A percentile compares a stretch with the other conserved stretches of the same genome.
Conservation (phyloP, 2,113 vertebrate genomes). For the Pomatorhinus ruficollis region DNA sequence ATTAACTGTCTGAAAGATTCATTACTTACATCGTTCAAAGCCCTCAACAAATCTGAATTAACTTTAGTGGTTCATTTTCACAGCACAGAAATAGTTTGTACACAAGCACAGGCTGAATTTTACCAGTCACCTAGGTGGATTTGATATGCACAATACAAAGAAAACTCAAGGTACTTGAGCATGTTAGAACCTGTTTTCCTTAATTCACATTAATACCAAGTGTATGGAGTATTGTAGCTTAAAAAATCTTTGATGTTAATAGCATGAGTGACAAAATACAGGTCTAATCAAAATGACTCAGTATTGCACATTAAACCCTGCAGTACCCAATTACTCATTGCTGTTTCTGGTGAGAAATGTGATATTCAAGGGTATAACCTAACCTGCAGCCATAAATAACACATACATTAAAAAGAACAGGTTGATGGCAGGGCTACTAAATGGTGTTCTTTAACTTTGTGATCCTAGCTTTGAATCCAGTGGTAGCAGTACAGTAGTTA, state of each 20-base stretch:
- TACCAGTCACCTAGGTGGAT: background rate
- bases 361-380: slow-evolving; percentile 39
- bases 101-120: background rate
- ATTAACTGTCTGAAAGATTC: slow-evolving; percentile 56
- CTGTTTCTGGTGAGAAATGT: slow-evolving; percentile 64
- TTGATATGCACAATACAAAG: background rate
- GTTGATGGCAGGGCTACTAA: slow-evolving; percentile 1
- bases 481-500: background rate
- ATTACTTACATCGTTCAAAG: slow-evolving; percentile 23
- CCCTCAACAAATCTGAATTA: slow-evolving; percentile 17
- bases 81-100: background rate
- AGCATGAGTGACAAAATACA: slow-evolving; percentile 64
- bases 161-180: background rate
- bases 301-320: slow-evolving; percentile 50
- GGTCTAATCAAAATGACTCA: slow-evolving; percentile 70
- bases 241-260: slow-evolving; percentile 45
- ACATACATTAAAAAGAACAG: background rate
- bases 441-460: background rate
- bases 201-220: slow-evolving; percentile 25
- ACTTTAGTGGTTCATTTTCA: slow-evolving; percentile 26
- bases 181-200: background rate
- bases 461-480: background rate
- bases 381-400: slow-evolving; percentile 50
- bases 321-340: slow-evolving; percentile 64
- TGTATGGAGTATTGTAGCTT: background rate